Evolutionary conservation across 2,113 vertebrate species (phyloP).

Genomic region (Chamaetylas fuelleborni): DNA sequence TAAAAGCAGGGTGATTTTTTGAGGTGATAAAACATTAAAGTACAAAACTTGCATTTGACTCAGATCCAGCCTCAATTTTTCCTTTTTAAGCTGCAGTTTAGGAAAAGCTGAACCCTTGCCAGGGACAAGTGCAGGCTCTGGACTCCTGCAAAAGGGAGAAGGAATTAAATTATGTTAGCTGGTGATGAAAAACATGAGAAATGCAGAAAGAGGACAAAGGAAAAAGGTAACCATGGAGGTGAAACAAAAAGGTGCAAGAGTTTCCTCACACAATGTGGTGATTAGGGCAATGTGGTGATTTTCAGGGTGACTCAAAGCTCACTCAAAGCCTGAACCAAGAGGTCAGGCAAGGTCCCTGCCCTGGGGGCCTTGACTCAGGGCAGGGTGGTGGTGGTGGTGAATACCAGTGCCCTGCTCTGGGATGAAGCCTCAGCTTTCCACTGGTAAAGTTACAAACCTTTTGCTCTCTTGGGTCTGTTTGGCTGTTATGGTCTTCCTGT

Average conservation of each 20-base stretch:
- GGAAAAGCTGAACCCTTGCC: neutral
- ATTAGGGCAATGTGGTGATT: neutral
- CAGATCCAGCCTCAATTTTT: constrained; percentile 3
- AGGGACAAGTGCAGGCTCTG: neutral
- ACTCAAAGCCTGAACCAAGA: neutral
- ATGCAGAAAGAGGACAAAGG: neutral
- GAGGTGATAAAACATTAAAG: constrained; percentile 42
- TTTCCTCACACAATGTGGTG: neutral
- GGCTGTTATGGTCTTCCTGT: neutral
- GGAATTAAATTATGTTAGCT: neutral
- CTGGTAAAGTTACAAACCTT: neutral
- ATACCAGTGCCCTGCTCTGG: neutral
- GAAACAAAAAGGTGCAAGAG: neutral
- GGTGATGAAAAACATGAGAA: neutral
- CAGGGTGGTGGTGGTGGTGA: neutral
- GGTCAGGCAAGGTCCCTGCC: rapidly evolving
- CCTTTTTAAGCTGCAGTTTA: neutral
- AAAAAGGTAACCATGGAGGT: neutral
- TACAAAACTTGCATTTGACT: constrained; percentile 3
- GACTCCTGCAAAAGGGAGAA: neutral
- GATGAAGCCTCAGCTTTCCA: neutral
- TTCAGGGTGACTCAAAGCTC: neutral
- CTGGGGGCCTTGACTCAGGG: rapidly evolving
- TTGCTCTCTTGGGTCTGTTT: neutral
- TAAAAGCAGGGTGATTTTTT: constrained; percentile 24